phyloP scores from a whole-genome alignment of 2,888 invertebrate species.

The Pterostichus madidus region DNA sequence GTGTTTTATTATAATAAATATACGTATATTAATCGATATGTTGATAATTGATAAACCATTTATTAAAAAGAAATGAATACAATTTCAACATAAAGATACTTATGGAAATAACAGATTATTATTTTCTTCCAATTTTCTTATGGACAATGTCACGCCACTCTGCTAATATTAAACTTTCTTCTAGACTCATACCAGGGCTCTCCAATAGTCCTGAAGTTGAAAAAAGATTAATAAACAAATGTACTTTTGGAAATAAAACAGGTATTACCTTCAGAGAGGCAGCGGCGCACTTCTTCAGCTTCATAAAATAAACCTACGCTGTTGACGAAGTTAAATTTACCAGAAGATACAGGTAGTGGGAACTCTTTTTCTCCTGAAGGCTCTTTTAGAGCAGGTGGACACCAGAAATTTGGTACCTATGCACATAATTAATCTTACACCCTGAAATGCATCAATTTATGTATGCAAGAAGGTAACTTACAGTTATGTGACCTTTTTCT shows the following conservation, averaged over 20 bases:
- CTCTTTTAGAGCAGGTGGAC: slow-evolving; percentile 84
- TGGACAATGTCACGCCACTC: slow-evolving; percentile 54
- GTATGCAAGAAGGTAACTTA: slow-evolving; percentile 74
- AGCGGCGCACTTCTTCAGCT: slow-evolving; percentile 87
- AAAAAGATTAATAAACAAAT: slow-evolving; percentile 60
- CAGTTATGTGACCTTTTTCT: slow-evolving; percentile 83
- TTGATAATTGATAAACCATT: slow-evolving; percentile 8
- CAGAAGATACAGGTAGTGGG: slow-evolving; percentile 82
- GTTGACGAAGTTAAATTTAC: slow-evolving; percentile 83
- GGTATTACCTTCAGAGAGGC: slow-evolving; percentile 82
- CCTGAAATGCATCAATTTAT: background rate
- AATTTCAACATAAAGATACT: background rate
- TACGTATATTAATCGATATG: slow-evolving; percentile 58
- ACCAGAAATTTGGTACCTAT: slow-evolving; percentile 84
- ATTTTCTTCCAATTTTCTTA: slow-evolving; percentile 33
- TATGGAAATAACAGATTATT: background rate
- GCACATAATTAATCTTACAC: background rate
- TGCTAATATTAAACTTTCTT: slow-evolving; percentile 85
- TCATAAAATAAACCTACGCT: slow-evolving; percentile 88
- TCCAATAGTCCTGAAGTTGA: slow-evolving; percentile 81
- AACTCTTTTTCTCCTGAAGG: slow-evolving; percentile 83
- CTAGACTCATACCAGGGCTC: slow-evolving; percentile 84
- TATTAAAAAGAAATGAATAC: slow-evolving; percentile 17
- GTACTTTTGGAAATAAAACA: slow-evolving; percentile 5
- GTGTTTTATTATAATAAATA: slow-evolving; percentile 66